Conservation (phyloP, 1,140 invertebrate species). For the Calliopsis andreniformis region DNA sequence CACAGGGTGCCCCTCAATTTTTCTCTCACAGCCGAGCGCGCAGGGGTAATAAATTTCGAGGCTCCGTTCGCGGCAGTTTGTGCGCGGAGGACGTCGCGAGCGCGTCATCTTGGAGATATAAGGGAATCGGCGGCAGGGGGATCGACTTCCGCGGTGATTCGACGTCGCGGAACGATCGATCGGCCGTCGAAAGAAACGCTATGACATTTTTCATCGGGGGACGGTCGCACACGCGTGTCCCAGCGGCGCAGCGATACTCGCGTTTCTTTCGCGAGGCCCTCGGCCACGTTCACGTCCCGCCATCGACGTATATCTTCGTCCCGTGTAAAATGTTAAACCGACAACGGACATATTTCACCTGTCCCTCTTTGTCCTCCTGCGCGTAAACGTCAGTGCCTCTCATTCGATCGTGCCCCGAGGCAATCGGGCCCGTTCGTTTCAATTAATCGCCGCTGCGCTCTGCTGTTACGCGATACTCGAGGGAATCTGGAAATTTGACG, state of each 20-base stretch:
- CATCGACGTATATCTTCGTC: constrained; percentile 47
- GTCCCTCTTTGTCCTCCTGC: constrained; percentile 13
- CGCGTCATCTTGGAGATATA: constrained; percentile 1
- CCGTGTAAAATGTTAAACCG: constrained; percentile 30
- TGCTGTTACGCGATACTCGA: not conserved
- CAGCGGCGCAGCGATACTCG: constrained; percentile 6
- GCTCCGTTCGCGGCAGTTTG: too few species aligned
- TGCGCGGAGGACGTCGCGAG: not conserved
- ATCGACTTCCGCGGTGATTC: constrained; percentile 12
- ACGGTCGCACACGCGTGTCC: constrained; percentile 11
- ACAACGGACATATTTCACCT: constrained; percentile 49
- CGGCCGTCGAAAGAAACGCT: constrained; percentile 33
- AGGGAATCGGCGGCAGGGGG: not conserved
- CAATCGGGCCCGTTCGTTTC: too few species aligned
- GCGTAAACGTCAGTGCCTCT: constrained; percentile 28
- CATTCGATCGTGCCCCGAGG: constrained; percentile 6
- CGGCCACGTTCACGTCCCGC: constrained; percentile 22
- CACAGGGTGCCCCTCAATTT: too few species aligned
- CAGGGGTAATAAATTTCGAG: constrained; percentile 30
- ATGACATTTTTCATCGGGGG: constrained; percentile 44
- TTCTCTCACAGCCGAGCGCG: not conserved
- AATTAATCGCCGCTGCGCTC: not conserved
- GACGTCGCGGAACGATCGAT: constrained; percentile 26
- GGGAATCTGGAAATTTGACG: not conserved
- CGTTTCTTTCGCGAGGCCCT: constrained; percentile 41